These are phyloP conservation scores for Symphodus melops DNA, from an alignment of 2,113 vertebrate species.

Conservation along the genomic window DNA sequence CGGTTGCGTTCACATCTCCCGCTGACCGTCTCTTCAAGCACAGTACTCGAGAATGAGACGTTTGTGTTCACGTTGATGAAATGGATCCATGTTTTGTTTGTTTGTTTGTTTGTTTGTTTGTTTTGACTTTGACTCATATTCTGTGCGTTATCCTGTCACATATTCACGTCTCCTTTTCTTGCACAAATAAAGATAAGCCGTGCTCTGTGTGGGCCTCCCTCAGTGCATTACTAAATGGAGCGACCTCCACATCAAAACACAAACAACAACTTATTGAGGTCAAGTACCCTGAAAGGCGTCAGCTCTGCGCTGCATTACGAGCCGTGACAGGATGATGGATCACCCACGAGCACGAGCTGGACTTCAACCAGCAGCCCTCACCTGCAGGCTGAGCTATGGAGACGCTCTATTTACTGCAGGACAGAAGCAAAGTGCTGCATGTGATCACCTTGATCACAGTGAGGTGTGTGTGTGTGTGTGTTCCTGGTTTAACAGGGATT, in stretches of 20 bases:
- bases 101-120: too few relatives aligned
- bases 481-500: conserved; percentile 63
- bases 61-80: too few relatives aligned
- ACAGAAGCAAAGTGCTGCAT: conserved; percentile 32
- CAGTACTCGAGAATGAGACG: too few relatives aligned
- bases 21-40: too few relatives aligned
- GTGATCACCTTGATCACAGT: conserved; percentile 38
- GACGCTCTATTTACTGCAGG: conserved; percentile 54
- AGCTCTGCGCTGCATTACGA: conserved; percentile 58
- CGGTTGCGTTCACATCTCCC: too few relatives aligned
- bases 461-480: too few relatives aligned
- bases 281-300: conserved; percentile 59
- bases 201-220: conserved; percentile 16
- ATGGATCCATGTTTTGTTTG: too few relatives aligned
- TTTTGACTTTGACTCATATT: too few relatives aligned
- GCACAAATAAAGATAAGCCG: background rate
- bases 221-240: conserved; percentile 55
- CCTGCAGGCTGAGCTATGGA: conserved; percentile 16
- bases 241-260: conserved; percentile 68
- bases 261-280: conserved; percentile 75
- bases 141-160: too few relatives aligned
- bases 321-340: conserved; percentile 77
- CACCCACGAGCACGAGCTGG: conserved; percentile 30
- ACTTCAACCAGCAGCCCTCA: conserved; percentile 37
- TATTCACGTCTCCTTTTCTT: too few relatives aligned